phyloP scores from a whole-genome alignment of 2,113 vertebrate genomes.

The Irena cyanogastra region DNA sequence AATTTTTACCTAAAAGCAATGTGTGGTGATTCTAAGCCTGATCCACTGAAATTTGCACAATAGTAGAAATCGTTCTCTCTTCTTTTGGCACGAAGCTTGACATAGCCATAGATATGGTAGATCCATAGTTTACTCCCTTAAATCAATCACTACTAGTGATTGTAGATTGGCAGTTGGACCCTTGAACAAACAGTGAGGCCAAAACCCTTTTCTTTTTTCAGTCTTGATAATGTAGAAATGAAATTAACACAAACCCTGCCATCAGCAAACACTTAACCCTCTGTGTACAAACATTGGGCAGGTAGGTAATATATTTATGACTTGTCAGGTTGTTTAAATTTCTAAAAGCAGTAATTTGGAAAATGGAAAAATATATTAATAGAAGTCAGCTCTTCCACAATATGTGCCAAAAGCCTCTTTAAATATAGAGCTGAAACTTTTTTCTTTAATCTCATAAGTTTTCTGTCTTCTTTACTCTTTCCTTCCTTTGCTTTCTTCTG shows the following conservation, averaged over 20 bases:
- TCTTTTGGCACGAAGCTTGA: background rate
- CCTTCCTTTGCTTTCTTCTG: background rate
- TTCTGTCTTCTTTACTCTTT: background rate
- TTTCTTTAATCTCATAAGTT: background rate
- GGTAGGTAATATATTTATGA: background rate
- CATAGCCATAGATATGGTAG: background rate
- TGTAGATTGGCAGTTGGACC: background rate
- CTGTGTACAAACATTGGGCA: background rate
- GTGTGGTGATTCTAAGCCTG: background rate
- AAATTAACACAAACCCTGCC: background rate
- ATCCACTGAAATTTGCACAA: background rate
- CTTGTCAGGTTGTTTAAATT: background rate
- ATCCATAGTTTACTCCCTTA: background rate
- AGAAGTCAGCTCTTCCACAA: background rate
- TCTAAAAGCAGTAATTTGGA: background rate
- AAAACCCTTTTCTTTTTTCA: background rate
- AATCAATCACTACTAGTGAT: background rate
- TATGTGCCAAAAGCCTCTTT: background rate
- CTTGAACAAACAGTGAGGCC: background rate
- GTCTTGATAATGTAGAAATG: background rate
- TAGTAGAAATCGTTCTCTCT: background rate
- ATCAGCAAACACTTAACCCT: background rate
- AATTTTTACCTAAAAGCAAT: background rate
- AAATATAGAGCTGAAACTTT: background rate
- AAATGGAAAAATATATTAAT: slow-evolving; percentile 30